phyloP scores from a whole-genome alignment of 2,797 vertebrate species.

The Potorous gilbertii region DNA sequence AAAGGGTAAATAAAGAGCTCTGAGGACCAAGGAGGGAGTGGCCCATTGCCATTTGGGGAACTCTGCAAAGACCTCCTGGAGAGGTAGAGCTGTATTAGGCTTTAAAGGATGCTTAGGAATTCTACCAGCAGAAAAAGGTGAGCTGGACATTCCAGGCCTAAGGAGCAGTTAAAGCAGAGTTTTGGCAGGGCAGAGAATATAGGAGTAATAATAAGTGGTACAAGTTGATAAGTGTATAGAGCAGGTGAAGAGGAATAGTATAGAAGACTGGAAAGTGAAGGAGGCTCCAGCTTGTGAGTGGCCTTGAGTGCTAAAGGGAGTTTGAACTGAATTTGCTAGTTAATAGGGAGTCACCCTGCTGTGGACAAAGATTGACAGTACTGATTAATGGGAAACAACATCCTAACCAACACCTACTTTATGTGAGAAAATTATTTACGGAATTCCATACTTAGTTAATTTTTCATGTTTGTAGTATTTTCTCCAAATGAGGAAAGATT shows the following conservation, averaged over 20 bases:
- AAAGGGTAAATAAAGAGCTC: neutral
- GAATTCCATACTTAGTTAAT: neutral
- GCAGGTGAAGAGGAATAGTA: neutral
- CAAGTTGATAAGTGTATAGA: neutral
- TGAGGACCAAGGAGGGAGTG: neutral
- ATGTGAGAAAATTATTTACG: neutral
- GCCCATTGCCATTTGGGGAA: neutral
- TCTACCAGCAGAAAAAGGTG: neutral
- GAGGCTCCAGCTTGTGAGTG: neutral
- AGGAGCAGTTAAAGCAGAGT: neutral
- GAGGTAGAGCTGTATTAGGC: neutral
- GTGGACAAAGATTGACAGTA: neutral
- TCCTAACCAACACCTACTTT: neutral
- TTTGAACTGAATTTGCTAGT: neutral
- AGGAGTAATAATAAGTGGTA: neutral
- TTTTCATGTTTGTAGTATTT: constrained; percentile 46
- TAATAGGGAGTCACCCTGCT: neutral
- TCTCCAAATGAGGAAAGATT: constrained; percentile 30
- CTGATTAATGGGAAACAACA: neutral
- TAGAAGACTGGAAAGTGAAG: neutral
- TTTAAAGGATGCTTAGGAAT: neutral
- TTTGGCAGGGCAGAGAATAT: neutral
- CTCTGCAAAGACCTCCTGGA: neutral
- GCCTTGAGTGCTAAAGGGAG: neutral
- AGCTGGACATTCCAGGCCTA: neutral